Percentiles rank a stretch among this genome's conserved stretches.
Evolutionary conservation across 2,113 vertebrate species (phyloP).

Genomic region (Macquaria ambigua): DNA sequence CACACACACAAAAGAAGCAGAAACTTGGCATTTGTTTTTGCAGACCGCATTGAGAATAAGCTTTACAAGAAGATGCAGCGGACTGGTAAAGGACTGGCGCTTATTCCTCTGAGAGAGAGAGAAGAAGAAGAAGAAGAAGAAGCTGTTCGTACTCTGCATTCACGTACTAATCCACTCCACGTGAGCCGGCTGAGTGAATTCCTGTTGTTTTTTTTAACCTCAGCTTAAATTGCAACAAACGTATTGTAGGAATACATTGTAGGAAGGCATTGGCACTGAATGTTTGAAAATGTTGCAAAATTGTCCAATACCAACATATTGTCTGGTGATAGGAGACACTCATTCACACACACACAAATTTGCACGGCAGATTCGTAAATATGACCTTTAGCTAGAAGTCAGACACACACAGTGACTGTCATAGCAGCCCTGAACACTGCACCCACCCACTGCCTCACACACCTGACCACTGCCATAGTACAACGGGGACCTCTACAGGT

Average conservation of each 20-base stretch:
- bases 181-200: neutral
- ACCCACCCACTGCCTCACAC: neutral
- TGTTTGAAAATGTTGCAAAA: neutral
- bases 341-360: neutral
- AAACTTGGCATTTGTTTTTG: conserved; percentile 24
- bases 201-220: conserved; percentile 20
- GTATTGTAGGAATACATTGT: neutral
- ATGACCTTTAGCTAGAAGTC: conserved; percentile 53
- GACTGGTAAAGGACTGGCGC: conserved; percentile 44
- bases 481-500: conserved; percentile 75
- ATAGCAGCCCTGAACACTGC: neutral
- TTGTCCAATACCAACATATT: neutral
- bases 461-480: conserved; percentile 21
- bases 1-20: neutral
- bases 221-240: neutral
- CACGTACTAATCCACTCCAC: conserved; percentile 12
- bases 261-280: neutral
- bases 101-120: conserved; percentile 41
- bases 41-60: conserved; percentile 24
- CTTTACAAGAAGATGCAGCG: conserved; percentile 33
- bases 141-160: conserved; percentile 8
- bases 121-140: neutral
- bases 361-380: neutral
- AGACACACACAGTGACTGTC: neutral
- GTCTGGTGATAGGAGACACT: neutral